These are phyloP conservation scores for Carassius gibelio DNA, from an alignment of 2,113 vertebrate species.

Conservation along the genomic window DNA sequence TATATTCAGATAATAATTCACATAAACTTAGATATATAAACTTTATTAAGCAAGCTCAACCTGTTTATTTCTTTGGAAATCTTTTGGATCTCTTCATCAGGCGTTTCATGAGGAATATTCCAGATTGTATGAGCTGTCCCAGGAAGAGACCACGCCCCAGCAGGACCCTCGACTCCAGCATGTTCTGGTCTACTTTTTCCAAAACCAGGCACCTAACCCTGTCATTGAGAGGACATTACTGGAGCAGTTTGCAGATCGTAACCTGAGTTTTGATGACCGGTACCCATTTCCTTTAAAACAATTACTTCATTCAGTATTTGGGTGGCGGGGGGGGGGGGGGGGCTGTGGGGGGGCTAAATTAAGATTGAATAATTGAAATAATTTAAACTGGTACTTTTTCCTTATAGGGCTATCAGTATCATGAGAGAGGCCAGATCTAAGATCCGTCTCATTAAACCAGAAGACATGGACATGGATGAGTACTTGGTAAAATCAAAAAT, in stretches of 20 bases:
- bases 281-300: conserved; percentile 53
- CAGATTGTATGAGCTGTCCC: conserved; percentile 86
- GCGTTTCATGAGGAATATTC: conserved; percentile 94
- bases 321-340: no score
- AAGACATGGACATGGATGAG: conserved; percentile 95
- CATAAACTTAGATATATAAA: neutral
- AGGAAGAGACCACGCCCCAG: conserved; percentile 81
- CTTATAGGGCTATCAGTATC: conserved; percentile 88
- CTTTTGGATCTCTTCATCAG: conserved; percentile 59
- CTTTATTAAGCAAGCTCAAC: no score
- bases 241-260: conserved; percentile 93
- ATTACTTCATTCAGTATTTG: neutral
- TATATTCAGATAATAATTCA: neutral
- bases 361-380: no score
- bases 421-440: conserved; percentile 90
- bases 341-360: no score
- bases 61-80: neutral
- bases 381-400: neutral
- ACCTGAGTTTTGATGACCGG: conserved; percentile 96
- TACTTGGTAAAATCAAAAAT: conserved; percentile 79
- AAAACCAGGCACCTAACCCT: conserved; percentile 87
- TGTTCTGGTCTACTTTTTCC: conserved; percentile 90
- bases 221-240: conserved; percentile 91
- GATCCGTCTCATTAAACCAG: conserved; percentile 89
- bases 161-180: conserved; percentile 90